Evolutionary conservation across 64 coral and sea anemone genomes (phyloP).

Genomic region (Porites lutea): DNA sequence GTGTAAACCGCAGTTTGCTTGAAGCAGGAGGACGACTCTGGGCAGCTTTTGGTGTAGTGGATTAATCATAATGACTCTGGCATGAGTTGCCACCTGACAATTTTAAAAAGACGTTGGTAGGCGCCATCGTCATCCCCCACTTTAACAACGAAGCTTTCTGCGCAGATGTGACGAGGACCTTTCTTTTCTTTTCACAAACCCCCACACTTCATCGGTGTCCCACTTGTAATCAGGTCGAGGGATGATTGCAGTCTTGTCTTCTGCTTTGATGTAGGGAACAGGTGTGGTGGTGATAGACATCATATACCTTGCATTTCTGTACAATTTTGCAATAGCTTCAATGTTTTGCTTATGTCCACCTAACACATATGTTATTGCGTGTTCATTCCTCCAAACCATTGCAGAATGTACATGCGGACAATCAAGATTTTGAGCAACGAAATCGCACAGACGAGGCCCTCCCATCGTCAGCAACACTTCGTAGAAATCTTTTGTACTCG

Average conservation of each 20-base stretch:
- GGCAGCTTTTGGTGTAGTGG: slow-evolving; percentile 56
- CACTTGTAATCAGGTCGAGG: slow-evolving; percentile 56
- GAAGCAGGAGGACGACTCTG: slow-evolving; percentile 24
- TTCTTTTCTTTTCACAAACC: slow-evolving; percentile 60
- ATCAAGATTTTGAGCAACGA: slow-evolving; percentile 49
- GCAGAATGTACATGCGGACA: slow-evolving; percentile 61
- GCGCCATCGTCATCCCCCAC: slow-evolving; percentile 50
- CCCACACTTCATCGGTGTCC: slow-evolving; percentile 63
- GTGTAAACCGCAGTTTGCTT: slow-evolving; percentile 50
- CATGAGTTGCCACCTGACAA: slow-evolving; percentile 65
- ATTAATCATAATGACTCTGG: slow-evolving; percentile 66
- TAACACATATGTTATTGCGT: slow-evolving; percentile 22
- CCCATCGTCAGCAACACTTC: slow-evolving; percentile 54
- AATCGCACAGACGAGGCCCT: slow-evolving; percentile 58
- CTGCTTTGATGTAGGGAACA: slow-evolving; percentile 54
- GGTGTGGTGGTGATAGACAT: slow-evolving; percentile 20
- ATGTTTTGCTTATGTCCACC: slow-evolving; percentile 61
- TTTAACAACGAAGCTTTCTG: slow-evolving; percentile 48
- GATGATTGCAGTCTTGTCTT: slow-evolving; percentile 56
- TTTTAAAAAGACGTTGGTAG: slow-evolving; percentile 53
- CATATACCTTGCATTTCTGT: slow-evolving; percentile 42
- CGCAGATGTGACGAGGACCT: slow-evolving; percentile 16
- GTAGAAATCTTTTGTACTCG: slow-evolving; percentile 53
- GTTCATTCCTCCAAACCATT: slow-evolving; percentile 54
- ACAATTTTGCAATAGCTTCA: slow-evolving; percentile 40